Conservation (phyloP, 2,888 invertebrate genomes). For the Rhagonycha fulva region DNA sequence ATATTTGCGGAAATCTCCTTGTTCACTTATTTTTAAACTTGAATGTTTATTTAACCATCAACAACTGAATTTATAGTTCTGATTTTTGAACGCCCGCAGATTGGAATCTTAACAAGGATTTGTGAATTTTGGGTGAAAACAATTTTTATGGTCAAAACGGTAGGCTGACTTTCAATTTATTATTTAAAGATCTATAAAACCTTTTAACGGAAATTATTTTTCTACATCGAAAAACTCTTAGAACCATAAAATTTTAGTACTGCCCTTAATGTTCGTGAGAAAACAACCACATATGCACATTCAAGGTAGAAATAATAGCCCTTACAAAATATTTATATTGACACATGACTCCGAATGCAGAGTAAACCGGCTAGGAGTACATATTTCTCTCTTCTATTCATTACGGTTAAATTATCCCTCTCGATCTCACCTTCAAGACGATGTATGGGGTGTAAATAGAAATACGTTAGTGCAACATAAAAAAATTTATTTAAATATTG, state of each 20-base stretch:
- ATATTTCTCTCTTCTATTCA: conserved; percentile 5
- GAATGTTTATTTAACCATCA: neutral
- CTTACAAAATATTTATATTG: conserved; percentile 54
- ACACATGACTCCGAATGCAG: conserved; percentile 51
- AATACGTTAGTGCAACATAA: conserved; percentile 25
- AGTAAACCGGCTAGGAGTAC: conserved; percentile 33
- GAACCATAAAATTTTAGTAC: conserved; percentile 30
- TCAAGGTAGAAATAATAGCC: conserved; percentile 47
- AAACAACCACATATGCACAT: conserved; percentile 49
- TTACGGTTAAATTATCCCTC: neutral
- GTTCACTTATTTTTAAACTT: neutral
- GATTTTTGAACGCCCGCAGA: neutral
- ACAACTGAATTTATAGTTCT: neutral
- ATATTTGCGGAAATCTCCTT: neutral
- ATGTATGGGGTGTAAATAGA: conserved; percentile 22
- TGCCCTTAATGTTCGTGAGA: conserved; percentile 53
- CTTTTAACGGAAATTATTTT: conserved; percentile 29
- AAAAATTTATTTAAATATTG: conserved; percentile 28
- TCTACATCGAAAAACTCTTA: conserved; percentile 29
- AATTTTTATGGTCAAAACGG: conserved; percentile 4
- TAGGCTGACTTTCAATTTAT: conserved; percentile 16
- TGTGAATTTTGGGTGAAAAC: neutral
- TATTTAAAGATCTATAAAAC: conserved; percentile 25
- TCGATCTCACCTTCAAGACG: conserved; percentile 9
- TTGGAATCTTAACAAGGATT: neutral